phyloP scores from a whole-genome alignment of 2,113 vertebrate genomes.

The Gymnogyps californianus region DNA sequence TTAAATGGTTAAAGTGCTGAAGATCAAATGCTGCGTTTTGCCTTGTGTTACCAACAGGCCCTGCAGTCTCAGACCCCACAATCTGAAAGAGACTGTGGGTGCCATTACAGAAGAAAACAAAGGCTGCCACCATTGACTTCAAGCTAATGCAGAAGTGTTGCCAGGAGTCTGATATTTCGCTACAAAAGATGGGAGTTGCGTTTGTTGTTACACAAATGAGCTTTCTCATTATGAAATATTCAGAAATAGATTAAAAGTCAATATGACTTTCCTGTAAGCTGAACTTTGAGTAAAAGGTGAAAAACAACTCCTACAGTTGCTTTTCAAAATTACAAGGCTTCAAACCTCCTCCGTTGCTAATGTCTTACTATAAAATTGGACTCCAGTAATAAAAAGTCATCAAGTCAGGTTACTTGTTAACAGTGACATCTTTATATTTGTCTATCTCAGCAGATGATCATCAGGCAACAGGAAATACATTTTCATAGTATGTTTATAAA shows the following conservation, averaged over 20 bases:
- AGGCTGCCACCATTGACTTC: not conserved
- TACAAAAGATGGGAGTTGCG: not conserved
- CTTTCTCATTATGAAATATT: not conserved
- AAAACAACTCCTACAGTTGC: not conserved
- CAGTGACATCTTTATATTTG: not conserved
- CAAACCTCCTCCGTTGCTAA: not conserved
- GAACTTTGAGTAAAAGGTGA: not conserved
- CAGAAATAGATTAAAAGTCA: not conserved
- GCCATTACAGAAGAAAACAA: not conserved
- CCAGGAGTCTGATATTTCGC: not conserved
- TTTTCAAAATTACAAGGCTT: not conserved
- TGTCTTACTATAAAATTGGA: not conserved
- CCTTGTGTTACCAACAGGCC: not conserved
- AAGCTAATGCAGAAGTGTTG: not conserved
- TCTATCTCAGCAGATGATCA: not conserved
- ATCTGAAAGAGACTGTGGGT: not conserved
- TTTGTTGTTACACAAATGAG: not conserved
- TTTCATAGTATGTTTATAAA: not conserved
- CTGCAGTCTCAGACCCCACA: not conserved
- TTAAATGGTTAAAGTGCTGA: not conserved
- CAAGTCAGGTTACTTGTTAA: not conserved
- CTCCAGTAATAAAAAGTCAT: not conserved
- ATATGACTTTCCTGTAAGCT: not conserved
- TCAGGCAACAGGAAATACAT: not conserved
- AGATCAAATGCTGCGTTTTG: not conserved